Conservation (phyloP, 2,888 invertebrate species). For the Platycnemis pennipes region DNA sequence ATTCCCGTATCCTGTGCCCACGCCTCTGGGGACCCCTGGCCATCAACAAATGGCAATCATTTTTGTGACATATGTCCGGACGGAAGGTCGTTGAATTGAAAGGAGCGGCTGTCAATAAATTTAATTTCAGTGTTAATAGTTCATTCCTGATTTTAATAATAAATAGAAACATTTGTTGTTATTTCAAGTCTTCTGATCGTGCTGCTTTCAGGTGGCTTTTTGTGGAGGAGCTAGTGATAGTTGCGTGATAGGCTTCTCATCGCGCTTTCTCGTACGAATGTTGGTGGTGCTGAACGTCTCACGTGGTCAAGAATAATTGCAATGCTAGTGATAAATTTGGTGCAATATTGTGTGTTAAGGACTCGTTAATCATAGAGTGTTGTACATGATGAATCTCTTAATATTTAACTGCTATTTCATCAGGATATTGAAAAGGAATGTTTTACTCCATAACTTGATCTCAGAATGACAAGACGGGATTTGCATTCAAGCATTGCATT, state of each 20-base stretch:
- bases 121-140: no score
- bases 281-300: not conserved
- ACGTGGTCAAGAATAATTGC: not conserved
- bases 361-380: not conserved
- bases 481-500: not conserved
- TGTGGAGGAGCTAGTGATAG: no score
- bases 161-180: no score
- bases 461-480: not conserved
- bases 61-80: no score
- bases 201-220: no score
- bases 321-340: not conserved
- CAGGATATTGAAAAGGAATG: not conserved
- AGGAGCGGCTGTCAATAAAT: no score
- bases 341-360: not conserved
- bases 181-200: no score
- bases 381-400: not conserved
- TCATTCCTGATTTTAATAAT: no score
- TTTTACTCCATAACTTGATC: not conserved
- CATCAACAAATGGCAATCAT: no score
- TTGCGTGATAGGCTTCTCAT: not conserved
- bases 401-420: not conserved
- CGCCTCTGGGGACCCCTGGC: no score
- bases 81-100: no score
- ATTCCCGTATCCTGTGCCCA: no score
- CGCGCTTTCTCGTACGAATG: not conserved